Evolutionary conservation across 2,888 invertebrate species (phyloP), one percentile per base, ranked within the genome.

Genomic region (Dermolepida albohirtum): DNA sequence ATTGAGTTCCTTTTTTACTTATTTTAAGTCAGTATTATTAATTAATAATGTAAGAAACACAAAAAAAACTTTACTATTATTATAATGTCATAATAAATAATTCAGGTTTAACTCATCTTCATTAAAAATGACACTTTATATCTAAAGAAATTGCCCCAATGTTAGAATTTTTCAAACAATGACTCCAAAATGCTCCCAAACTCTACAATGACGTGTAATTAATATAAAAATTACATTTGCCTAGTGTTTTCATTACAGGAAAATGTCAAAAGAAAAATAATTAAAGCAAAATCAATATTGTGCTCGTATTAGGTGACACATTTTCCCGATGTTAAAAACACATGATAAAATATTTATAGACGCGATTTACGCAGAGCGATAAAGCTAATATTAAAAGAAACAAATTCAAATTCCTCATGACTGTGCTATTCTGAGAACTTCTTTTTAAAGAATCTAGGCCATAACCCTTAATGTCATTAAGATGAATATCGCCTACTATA

Each of bases 361-460:
- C n/a, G 17, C 40, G n/a, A 55, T 43, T 16, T 29, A 40, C 22
- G n/a, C 55, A 14, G 7, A 55, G 12, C 41, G 22, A 40, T 55
- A 55, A 40, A 40, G n/a, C 17, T n/a, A n/a, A 41, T 40, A 40
- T 55, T 55, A 55, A 55, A 55, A n/a, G 41, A 41, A 29, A 55
- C n/a, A 12, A 14, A 47, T 14, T 47, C 16, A 14, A 55, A 17
- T 29, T 40, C 17, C 55, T 27, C 55, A 14, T n/a, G 16, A 8
- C 55, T 39, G 40, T 22, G 22, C 40, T 55, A 55, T 55, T 55
- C 55, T 22, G 41, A 41, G 55, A 40, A 55, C n/a, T 55, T 55
- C 40, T 55, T 22, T 55, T 14, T 40, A 40, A 5, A 40, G 40
- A 40, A 55, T 55, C 40, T 55, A 55, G 55, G 55, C 41, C 55